Evolutionary conservation across 2,797 vertebrate genomes (phyloP).

Genomic region (Gouania willdenowi): DNA sequence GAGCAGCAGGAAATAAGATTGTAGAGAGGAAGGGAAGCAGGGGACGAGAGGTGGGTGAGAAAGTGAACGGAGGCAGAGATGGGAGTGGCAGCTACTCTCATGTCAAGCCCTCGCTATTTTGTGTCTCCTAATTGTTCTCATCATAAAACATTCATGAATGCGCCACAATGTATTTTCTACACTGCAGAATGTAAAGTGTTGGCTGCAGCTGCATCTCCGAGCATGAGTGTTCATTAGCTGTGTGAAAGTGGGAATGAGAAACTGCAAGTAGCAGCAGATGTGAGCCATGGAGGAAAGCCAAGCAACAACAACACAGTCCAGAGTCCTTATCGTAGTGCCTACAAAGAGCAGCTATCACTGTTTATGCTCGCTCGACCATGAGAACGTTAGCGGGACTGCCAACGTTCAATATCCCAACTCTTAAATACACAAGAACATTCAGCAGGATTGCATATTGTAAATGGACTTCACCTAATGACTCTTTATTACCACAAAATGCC

Average conservation of each 20-base stretch:
- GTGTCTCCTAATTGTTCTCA: conserved; percentile 3
- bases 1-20: conserved; percentile 61
- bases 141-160: neutral
- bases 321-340: conserved; percentile 34
- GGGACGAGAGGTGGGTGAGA: conserved; percentile 44
- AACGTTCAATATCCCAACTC: conserved; percentile 7
- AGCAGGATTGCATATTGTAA: conserved; percentile 6
- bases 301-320: conserved; percentile 15
- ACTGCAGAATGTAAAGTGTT: neutral
- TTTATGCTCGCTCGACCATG: conserved; percentile 34
- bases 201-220: conserved; percentile 13
- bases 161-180: conserved; percentile 1
- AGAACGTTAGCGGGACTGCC: conserved; percentile 32
- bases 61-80: conserved; percentile 21
- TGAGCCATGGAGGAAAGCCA: neutral
- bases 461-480: too few species aligned
- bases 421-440: conserved; percentile 11
- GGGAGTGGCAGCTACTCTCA: conserved; percentile 45
- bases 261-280: conserved; percentile 6
- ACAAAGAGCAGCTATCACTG: conserved; percentile 41
- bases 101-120: conserved; percentile 45
- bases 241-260: conserved; percentile 8
- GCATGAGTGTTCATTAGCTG: conserved; percentile 10
- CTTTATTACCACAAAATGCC: too few species aligned
- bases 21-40: conserved; percentile 13